Percentiles rank a stretch among this genome's conserved stretches.
These are phyloP conservation scores for Conops quadrifasciatus DNA, from an alignment of 2,888 invertebrate genomes.

Conservation along the genomic window DNA sequence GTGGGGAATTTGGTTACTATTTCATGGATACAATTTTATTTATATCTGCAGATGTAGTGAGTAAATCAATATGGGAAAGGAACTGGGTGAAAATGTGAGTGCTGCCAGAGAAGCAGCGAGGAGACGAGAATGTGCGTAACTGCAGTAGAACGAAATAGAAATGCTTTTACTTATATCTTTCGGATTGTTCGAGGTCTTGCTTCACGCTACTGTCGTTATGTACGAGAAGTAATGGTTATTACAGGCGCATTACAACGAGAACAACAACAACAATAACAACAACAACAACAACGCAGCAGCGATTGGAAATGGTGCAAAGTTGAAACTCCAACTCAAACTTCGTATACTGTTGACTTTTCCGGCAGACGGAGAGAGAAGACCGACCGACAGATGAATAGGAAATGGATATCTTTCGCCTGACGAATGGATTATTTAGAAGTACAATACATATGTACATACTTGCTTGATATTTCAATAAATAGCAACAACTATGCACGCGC, in stretches of 20 bases:
- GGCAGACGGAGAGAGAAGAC: conserved; percentile 40
- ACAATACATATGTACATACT: conserved; percentile 12
- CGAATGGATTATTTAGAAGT: neutral
- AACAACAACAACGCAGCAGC: conserved; percentile 19
- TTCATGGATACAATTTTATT: no score
- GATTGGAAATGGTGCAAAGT: conserved; percentile 29
- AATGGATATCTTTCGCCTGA: conserved; percentile 8
- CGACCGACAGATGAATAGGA: conserved; percentile 34
- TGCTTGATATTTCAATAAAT: no score
- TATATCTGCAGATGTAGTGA: no score
- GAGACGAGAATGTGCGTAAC: no score
- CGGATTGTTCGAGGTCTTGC: conserved; percentile 23
- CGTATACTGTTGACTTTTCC: neutral
- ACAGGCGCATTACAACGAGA: neutral
- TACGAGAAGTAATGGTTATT: no score
- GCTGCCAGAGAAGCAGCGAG: no score
- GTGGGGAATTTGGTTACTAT: no score
- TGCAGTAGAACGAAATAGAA: no score
- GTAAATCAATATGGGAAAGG: no score
- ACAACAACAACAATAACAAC: conserved; percentile 31
- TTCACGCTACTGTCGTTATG: conserved; percentile 29
- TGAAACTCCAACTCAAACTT: neutral
- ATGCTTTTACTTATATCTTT: neutral
- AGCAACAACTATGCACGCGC: neutral
- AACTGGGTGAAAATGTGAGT: no score